phyloP scores from a whole-genome alignment of 2,888 invertebrate species.

The Clepsis dumicolana region DNA sequence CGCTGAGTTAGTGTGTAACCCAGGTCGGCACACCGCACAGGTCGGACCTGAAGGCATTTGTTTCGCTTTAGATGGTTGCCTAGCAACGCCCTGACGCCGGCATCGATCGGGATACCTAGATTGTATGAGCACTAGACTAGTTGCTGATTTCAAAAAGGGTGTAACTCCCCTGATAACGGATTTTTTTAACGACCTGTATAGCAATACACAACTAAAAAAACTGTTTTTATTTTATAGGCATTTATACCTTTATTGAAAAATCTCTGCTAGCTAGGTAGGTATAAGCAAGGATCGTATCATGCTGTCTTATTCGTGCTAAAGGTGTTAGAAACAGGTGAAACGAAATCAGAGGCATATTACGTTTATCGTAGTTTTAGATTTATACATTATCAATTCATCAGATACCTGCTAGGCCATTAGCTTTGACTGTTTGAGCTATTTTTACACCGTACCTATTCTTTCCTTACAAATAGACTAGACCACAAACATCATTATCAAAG shows the following conservation, averaged over 20 bases:
- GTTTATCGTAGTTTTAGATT: no score
- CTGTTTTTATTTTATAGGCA: not conserved
- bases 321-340: not conserved
- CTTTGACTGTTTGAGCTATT: not conserved
- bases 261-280: no score
- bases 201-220: not conserved
- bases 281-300: not conserved
- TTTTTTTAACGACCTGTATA: not conserved
- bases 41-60: not conserved
- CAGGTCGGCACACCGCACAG: no score
- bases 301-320: not conserved
- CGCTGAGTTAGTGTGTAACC: no score
- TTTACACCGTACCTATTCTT: not conserved
- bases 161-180: not conserved
- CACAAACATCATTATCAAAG: not conserved
- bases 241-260: not conserved
- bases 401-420: not conserved
- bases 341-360: not conserved
- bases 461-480: not conserved
- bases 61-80: not conserved
- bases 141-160: not conserved
- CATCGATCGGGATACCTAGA: constrained; percentile 1
- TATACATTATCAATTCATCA: not conserved
- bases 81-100: not conserved
- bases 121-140: not conserved